Evolutionary conservation across 2,113 vertebrate species (phyloP).

Genomic region (Calidris pygmaea): DNA sequence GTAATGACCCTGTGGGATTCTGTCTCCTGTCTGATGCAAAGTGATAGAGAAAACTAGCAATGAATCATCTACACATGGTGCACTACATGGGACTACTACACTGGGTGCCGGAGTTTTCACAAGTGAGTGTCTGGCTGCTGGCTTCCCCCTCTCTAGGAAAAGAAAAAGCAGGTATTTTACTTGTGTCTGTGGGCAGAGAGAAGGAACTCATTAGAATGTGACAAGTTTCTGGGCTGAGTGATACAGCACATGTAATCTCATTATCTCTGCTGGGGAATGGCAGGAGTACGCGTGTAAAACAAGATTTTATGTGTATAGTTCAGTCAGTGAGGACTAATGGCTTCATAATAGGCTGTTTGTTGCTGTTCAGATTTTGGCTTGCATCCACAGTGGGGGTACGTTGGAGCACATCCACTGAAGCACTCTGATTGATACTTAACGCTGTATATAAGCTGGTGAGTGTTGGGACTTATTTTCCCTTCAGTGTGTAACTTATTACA

Average conservation of each 20-base stretch:
- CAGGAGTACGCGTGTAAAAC: slow-evolving; percentile 46
- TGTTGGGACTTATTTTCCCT: slow-evolving; percentile 21
- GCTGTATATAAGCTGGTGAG: not conserved
- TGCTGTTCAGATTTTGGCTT: slow-evolving; percentile 34
- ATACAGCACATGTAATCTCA: slow-evolving; percentile 41
- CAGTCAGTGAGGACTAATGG: slow-evolving; percentile 54
- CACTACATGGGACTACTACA: not conserved
- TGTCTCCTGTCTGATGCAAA: not conserved
- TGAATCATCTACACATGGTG: not conserved
- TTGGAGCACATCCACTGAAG: not conserved
- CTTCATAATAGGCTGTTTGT: slow-evolving; percentile 50
- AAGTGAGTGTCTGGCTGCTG: not conserved
- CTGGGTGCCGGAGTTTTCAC: rapidly evolving
- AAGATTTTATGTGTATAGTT: slow-evolving; percentile 53
- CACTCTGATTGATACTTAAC: not conserved
- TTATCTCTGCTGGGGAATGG: slow-evolving; percentile 64
- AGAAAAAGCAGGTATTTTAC: slow-evolving; percentile 20
- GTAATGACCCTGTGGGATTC: rapidly evolving
- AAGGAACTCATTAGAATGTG: slow-evolving; percentile 60
- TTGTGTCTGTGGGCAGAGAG: not conserved
- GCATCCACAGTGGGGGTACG: not conserved
- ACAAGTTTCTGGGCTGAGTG: slow-evolving; percentile 56
- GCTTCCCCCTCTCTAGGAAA: not conserved
- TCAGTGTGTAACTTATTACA: not conserved
- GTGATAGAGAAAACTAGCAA: not conserved